Base-by-base conservation (phyloP, 2,113 vertebrate genomes). In the Cisticola juncidis region DNA sequence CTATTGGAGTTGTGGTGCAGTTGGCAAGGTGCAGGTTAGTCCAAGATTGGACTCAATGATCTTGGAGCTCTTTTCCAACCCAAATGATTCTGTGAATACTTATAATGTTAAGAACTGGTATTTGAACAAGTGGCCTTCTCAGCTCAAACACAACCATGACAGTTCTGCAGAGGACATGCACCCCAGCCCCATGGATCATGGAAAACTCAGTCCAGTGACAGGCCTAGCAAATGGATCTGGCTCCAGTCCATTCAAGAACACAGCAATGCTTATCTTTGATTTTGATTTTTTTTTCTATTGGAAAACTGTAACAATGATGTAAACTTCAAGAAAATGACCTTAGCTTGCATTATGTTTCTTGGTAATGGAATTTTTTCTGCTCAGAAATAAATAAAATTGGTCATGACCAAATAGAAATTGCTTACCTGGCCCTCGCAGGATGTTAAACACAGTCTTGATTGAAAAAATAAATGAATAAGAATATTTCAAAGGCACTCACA, bases 301-400 rank as follows among this genome's bases (percentile, higher is more conserved):
- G 17, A 77, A 89, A 87, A 61, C 20, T 40, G 23, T 48, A 88
- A 50, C 45, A 50, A 38, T 26, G 12, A 90, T 38, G 31, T 47
- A 88, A 95, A 78, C 42, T 44, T 50, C 33, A 79, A 64, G 48
- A 71, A 60, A 86, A 69, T 68, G 40, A 79, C 74, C 16, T 78
- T 70, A 71, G 26, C 13, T 35, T 68, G 6, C 40, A 69, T 54
- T 76, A 26, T 44, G 12, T 68, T 80, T 40, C 28, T 80, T 76
- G 44, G 14, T 45, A 84, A 36, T 50, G 21, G 11, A 54, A 60
- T 13, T 12, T 48, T 85, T 87, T 79, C 65, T 9, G 2, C 20
- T 79, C 20, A 79, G n/a, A 93, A 87, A 85, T 54, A 60, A 84
- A 78, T 68, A 54, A 31, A 51, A 12, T 81, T 83, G 33, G 11